phyloP scores from a whole-genome alignment of 2,888 invertebrate genomes.

The Oligia latruncula region DNA sequence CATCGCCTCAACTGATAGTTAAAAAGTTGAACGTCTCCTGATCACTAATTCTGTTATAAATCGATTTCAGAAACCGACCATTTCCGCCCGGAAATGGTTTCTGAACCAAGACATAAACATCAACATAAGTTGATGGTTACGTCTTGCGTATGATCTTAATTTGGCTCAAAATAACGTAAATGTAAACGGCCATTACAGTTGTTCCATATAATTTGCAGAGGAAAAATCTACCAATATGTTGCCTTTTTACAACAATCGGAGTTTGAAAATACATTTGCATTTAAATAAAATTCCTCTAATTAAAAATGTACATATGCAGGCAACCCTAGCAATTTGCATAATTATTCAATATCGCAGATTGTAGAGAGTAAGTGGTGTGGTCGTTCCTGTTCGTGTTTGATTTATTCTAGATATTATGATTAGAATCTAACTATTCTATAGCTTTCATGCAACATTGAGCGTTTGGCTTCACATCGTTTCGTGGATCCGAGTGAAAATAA shows the following conservation, averaged over 20 bases:
- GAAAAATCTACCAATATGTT: not conserved
- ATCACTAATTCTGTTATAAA: not conserved
- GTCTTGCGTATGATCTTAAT: not conserved
- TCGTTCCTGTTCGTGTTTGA: slow-evolving; percentile 44
- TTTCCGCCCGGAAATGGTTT: not conserved
- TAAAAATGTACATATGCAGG: slow-evolving; percentile 34
- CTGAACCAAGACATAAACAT: not conserved
- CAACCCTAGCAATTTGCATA: slow-evolving; percentile 46
- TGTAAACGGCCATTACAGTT: not conserved
- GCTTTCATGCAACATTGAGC: slow-evolving; percentile 4
- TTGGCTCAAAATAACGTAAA: not conserved
- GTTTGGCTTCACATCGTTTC: not conserved
- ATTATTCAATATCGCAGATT: slow-evolving; percentile 50
- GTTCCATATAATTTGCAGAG: not conserved
- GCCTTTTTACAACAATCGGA: slow-evolving; percentile 12
- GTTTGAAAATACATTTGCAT: slow-evolving; percentile 20
- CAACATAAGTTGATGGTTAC: not conserved
- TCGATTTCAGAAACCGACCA: slow-evolving; percentile 6
- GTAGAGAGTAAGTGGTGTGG: slow-evolving; percentile 55
- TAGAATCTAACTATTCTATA: slow-evolving; percentile 25
- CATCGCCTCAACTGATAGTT: not conserved
- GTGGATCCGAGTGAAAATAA: slow-evolving; percentile 31
- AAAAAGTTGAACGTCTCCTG: not conserved
- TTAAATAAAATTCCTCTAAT: slow-evolving; percentile 27
- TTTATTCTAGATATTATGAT: slow-evolving; percentile 41